phyloP scores from a whole-genome alignment of 2,888 invertebrate genomes.

The Iselma pallidipennis region DNA sequence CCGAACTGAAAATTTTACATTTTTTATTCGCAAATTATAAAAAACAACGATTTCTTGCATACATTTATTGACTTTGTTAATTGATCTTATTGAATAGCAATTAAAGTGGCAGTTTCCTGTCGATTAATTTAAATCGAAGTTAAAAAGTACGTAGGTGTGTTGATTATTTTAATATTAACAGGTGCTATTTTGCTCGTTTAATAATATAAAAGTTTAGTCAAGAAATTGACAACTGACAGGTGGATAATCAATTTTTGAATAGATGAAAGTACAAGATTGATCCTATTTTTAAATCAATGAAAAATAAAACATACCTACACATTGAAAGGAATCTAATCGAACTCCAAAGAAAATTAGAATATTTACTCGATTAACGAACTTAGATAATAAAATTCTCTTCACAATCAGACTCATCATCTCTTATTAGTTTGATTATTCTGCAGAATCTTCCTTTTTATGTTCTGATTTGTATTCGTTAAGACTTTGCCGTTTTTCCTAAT shows the following conservation, averaged over 20 bases:
- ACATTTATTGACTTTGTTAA: too few relatives aligned
- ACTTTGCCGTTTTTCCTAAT: not conserved
- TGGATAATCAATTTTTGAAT: not conserved
- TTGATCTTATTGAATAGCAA: not conserved
- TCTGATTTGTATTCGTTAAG: not conserved
- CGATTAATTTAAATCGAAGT: too few relatives aligned
- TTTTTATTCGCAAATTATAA: too few relatives aligned
- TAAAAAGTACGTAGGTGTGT: too few relatives aligned
- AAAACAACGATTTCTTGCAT: too few relatives aligned
- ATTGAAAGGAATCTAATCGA: not conserved
- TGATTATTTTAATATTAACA: too few relatives aligned
- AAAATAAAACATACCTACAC: too few relatives aligned
- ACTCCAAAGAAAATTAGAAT: not conserved
- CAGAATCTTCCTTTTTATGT: not conserved
- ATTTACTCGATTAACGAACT: not conserved
- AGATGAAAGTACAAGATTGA: not conserved
- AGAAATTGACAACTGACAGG: not conserved
- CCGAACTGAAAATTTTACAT: too few relatives aligned
- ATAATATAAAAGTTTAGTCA: not conserved
- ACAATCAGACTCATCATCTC: not conserved
- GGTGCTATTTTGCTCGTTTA: not conserved
- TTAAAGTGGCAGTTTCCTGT: too few relatives aligned
- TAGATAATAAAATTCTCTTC: not conserved
- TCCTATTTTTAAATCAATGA: too few relatives aligned
- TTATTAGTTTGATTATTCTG: not conserved